Evolutionary conservation across 2,113 vertebrate genomes (phyloP), one percentile per base, ranked within the genome.

Genomic region (Protomyctophum bolini): DNA sequence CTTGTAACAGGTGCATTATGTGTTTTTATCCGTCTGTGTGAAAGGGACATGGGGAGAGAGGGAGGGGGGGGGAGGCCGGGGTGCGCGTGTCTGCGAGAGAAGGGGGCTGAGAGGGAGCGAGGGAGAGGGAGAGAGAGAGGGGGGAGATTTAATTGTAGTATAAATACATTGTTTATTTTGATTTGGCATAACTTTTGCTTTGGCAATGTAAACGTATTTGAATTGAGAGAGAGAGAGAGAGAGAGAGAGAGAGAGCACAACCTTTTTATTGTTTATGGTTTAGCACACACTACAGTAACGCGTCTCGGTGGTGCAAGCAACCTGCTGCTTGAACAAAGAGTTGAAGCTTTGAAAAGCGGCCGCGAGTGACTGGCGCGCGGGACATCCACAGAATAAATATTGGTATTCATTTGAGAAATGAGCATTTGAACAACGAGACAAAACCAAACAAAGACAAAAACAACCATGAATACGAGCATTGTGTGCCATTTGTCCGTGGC

Each of bases 281-380:
- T 86, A 85, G 86, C 66, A 81, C 89, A 81, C 89, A 89, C 89
- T 91, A 93, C 95, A 90, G 92, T 92, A 94, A 57, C 91, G 93
- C 91, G 87, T 91, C 93, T 94, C 92, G 89, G 93, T 89, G 94
- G 91, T 92, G 90, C 94, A 94, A 97, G 90, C 94, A 94, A 97
- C 95, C 96, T 97, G 95, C 96, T 95, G 95, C 93, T 93, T 87
- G 88, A 87, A 92, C 93, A 94, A 93, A 94, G 95, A 96, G 93
- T 93, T 93, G 91, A 94, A 94, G 88, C 90, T 91, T 87, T 93
- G 93, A 92, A 94, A 95, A 93, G 93, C 92, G 92, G 91, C 92
- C 92, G 89, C 33, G 92, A 92, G 92, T 95, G 94, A 95, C 94
- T 93, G 92, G 82, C 91, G 93, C 91, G 82, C 90, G 93, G 21